Evolutionary conservation across 2,113 vertebrate genomes (phyloP).

Genomic region (Muscicapa adusta): DNA sequence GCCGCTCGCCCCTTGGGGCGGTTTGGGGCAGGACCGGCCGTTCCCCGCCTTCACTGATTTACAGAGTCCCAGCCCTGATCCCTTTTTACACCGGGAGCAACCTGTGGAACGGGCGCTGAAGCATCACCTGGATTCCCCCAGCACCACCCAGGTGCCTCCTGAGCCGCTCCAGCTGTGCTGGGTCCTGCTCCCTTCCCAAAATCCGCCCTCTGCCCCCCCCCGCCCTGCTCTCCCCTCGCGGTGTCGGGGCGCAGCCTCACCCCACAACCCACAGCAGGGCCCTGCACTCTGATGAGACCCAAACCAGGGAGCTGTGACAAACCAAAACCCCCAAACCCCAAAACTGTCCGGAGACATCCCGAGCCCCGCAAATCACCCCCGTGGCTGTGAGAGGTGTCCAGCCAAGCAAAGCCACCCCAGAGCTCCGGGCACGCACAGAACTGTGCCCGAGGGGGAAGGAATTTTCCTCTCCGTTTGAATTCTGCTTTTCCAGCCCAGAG

Average conservation of each 20-base stretch:
- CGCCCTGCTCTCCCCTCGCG: rapidly evolving
- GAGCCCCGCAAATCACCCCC: neutral
- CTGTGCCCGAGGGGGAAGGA: rapidly evolving
- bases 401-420: rapidly evolving
- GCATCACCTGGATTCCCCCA: rapidly evolving
- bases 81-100: rapidly evolving
- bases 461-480: neutral
- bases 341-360: rapidly evolving
- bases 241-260: rapidly evolving
- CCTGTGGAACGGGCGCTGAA: no score
- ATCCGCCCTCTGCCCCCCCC: neutral
- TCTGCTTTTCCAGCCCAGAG: neutral
- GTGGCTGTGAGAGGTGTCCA: rapidly evolving
- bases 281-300: neutral
- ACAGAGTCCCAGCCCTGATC: rapidly evolving
- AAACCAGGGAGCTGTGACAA: neutral
- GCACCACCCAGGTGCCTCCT: rapidly evolving
- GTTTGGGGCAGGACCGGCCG: rapidly evolving
- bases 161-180: rapidly evolving
- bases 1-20: rapidly evolving
- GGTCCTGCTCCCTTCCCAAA: neutral
- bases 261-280: rapidly evolving
- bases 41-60: rapidly evolving
- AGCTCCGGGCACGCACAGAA: rapidly evolving
- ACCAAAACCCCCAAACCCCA: neutral